Conservation (phyloP, 2,797 vertebrate species). For the Eospalax fontanierii region DNA sequence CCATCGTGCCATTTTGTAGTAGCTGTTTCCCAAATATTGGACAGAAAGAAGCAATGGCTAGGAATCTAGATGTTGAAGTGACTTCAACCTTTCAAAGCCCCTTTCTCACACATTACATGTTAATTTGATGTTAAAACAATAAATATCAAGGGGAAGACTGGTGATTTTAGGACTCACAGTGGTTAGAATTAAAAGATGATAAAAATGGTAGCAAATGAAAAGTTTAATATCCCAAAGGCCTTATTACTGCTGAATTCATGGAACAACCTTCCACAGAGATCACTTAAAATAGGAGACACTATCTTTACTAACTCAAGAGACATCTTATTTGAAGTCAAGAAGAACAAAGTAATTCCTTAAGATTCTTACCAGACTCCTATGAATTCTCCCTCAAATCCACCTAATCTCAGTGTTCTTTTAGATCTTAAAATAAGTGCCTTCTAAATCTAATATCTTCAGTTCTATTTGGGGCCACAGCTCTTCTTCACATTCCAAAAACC, state of each 20-base stretch:
- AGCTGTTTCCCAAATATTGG: neutral
- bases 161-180: neutral
- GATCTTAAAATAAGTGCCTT: neutral
- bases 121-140: neutral
- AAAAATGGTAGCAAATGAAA: neutral
- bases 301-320: neutral
- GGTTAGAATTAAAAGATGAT: slow-evolving; percentile 37
- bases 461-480: neutral
- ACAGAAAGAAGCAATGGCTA: neutral
- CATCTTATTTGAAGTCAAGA: neutral
- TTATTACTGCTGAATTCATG: neutral
- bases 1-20: neutral
- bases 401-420: neutral
- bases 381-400: neutral
- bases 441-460: neutral
- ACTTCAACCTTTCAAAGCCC: slow-evolving; percentile 46
- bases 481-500: neutral
- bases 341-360: neutral
- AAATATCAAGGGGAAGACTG: neutral
- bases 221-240: neutral
- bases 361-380: neutral
- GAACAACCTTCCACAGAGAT: neutral
- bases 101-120: neutral
- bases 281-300: neutral
- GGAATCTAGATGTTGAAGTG: slow-evolving; percentile 33